Percentiles rank a stretch among this genome's conserved stretches.
Evolutionary conservation across 2,797 vertebrate genomes (phyloP).

Genomic region (Anguilla obscura): DNA sequence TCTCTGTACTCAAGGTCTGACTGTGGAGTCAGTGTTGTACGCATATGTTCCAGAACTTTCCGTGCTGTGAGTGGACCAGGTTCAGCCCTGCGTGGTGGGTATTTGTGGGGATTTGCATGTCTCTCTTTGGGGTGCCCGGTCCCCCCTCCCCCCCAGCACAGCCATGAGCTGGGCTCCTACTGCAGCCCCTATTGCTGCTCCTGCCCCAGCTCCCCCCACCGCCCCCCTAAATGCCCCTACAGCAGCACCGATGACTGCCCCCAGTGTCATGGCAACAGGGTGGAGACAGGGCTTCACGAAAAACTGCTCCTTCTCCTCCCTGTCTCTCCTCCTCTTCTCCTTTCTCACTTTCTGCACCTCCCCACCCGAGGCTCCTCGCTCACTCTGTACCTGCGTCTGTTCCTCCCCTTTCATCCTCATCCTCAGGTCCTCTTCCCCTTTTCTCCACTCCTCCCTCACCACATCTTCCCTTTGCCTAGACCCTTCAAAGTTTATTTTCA

Average conservation of each 20-base stretch:
- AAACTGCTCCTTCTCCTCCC: not conserved
- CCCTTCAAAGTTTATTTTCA: not conserved
- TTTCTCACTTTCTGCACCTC: not conserved
- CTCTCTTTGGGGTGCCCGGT: too few relatives aligned
- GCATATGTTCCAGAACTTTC: too few relatives aligned
- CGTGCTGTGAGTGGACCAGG: too few relatives aligned
- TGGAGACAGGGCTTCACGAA: not conserved
- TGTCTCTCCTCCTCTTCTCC: not conserved
- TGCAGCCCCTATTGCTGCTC: not conserved
- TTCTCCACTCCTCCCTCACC: not conserved
- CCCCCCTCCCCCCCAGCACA: not conserved
- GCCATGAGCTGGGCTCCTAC: not conserved
- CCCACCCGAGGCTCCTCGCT: not conserved
- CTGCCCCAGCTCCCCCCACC: too few relatives aligned
- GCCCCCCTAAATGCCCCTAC: not conserved
- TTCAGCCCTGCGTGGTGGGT: too few relatives aligned
- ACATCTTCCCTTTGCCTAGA: too few relatives aligned
- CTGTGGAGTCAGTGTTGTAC: too few relatives aligned
- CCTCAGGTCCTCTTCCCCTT: not conserved
- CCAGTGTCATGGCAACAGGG: not conserved
- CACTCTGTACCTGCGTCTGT: not conserved
- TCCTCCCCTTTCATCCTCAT: not conserved
- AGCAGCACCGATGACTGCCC: not conserved
- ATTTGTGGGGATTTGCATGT: too few relatives aligned
- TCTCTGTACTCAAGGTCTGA: too few relatives aligned